Percentiles rank a stretch among this genome's conserved stretches.
Conservation (phyloP, 2,797 vertebrate species). For the Champsocephalus gunnari region DNA sequence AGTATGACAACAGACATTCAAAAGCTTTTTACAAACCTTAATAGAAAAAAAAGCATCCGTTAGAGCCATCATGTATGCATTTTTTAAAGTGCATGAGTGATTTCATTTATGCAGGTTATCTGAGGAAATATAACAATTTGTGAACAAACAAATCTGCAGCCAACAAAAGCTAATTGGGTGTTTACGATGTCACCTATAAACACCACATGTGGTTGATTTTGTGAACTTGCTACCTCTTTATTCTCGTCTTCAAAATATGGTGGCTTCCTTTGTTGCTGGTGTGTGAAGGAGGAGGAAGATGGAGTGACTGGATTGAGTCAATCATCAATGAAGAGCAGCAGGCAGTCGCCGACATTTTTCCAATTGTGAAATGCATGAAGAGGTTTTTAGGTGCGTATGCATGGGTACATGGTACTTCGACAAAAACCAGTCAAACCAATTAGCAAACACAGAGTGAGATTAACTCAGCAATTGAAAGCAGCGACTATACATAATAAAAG, state of each 20-base stretch:
- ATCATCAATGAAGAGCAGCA: neutral
- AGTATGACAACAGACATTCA: neutral
- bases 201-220: neutral
- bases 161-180: conserved; percentile 1
- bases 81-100: too few relatives aligned
- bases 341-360: neutral
- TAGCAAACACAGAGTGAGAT: conserved; percentile 10
- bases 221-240: conserved; percentile 1
- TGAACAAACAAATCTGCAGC: neutral
- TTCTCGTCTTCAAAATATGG: conserved; percentile 1
- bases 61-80: too few relatives aligned
- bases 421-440: neutral
- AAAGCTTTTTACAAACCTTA: too few relatives aligned
- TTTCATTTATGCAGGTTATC: too few relatives aligned
- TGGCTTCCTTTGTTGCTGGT: neutral
- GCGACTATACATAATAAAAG: neutral
- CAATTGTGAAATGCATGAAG: neutral
- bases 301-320: neutral
- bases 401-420: neutral
- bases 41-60: too few relatives aligned
- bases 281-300: neutral
- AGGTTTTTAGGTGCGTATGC: neutral
- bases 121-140: too few relatives aligned
- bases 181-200: neutral
- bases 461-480: conserved; percentile 3